Percentiles rank a stretch among this genome's conserved stretches.
phyloP scores from a whole-genome alignment of 1,140 invertebrate species.

The Theocolax elegans region DNA sequence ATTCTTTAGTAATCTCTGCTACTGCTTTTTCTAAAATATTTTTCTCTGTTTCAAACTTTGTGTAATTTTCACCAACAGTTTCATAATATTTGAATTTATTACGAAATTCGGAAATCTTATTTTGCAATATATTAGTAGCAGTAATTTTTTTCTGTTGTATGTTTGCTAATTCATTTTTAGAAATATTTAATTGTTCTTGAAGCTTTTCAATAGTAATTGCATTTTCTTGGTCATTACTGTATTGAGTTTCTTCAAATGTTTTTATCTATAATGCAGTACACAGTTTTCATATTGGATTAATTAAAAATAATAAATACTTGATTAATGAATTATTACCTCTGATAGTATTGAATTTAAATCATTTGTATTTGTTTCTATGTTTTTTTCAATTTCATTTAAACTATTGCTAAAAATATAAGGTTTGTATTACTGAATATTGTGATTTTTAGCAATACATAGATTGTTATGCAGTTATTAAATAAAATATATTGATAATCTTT shows the following conservation, averaged over 20 bases:
- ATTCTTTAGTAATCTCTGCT: neutral
- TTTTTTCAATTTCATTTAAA: neutral
- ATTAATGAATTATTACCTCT: conserved; percentile 31
- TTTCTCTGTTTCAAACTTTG: conserved; percentile 14
- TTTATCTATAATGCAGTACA: conserved; percentile 14
- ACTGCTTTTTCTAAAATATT: conserved; percentile 15
- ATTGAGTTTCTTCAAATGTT: neutral
- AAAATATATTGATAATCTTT: neutral
- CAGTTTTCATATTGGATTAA: too few species aligned
- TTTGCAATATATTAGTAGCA: conserved; percentile 13
- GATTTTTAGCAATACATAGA: neutral
- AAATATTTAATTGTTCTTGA: conserved; percentile 3
- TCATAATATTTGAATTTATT: conserved; percentile 15
- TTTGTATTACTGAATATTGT: too few species aligned
- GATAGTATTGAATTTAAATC: conserved; percentile 1
- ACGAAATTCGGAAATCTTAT: conserved; percentile 13
- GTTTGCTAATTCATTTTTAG: conserved; percentile 15
- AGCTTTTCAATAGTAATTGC: conserved; percentile 7
- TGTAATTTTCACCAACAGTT: neutral
- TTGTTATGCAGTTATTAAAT: neutral
- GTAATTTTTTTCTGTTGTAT: conserved; percentile 21
- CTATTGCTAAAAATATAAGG: conserved; percentile 3
- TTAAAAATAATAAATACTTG: too few species aligned
- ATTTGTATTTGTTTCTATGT: conserved; percentile 13
- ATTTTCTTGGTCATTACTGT: conserved; percentile 19